Percentiles rank a stretch among this genome's conserved stretches.
These are phyloP conservation scores for Hirudo medicinalis DNA, from an alignment of 1,140 invertebrate genomes.

Conservation along the genomic window DNA sequence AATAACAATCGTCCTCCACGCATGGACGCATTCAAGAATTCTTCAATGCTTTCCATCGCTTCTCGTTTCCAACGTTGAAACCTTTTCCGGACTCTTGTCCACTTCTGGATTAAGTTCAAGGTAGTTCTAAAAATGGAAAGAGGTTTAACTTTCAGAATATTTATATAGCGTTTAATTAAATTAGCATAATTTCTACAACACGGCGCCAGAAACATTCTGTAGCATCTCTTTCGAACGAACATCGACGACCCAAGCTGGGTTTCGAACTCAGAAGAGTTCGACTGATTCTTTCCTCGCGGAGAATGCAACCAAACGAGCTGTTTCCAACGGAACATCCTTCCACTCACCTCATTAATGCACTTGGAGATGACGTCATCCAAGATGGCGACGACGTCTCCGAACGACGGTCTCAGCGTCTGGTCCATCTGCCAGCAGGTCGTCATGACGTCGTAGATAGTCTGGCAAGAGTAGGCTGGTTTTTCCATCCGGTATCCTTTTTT, in stretches of 20 bases:
- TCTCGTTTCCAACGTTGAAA: too few relatives aligned
- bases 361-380: constrained; percentile 26
- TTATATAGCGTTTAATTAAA: too few relatives aligned
- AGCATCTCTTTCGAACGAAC: too few relatives aligned
- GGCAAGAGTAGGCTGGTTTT: background rate
- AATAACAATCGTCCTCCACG: too few relatives aligned
- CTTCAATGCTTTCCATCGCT: too few relatives aligned
- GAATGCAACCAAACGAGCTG: background rate
- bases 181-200: too few relatives aligned
- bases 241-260: too few relatives aligned
- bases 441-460: constrained; percentile 42
- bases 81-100: background rate
- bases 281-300: background rate
- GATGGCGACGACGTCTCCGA: constrained; percentile 44
- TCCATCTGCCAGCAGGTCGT: constrained; percentile 70
- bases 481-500: constrained; percentile 13
- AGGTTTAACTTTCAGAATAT: background rate
- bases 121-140: constrained; percentile 3
- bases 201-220: too few relatives aligned
- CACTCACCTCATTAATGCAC: constrained; percentile 10
- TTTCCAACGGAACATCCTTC: too few relatives aligned
- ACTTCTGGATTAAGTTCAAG: background rate
- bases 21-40: too few relatives aligned
- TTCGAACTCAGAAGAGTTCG: too few relatives aligned
- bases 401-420: constrained; percentile 59